Evolutionary conservation across 2,888 invertebrate genomes (phyloP).

Genomic region (Pristionchus arcanus): DNA sequence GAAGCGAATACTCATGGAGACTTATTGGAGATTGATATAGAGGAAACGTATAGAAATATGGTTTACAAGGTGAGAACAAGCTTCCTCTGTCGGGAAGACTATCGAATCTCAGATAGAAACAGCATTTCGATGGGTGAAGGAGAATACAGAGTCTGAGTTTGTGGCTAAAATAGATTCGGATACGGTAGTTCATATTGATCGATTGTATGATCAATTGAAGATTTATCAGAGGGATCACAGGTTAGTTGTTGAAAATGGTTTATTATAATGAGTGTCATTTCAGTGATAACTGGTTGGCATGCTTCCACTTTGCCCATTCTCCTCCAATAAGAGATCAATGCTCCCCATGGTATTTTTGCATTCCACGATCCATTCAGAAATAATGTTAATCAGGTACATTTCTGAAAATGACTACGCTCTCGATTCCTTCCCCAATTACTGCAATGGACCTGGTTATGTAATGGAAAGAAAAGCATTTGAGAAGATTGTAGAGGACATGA

Average conservation of each 20-base stretch:
- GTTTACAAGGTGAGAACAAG: neutral
- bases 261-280: neutral
- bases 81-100: neutral
- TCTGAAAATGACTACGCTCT: neutral
- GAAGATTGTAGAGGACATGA: constrained; percentile 29
- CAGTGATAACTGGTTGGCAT: constrained; percentile 36
- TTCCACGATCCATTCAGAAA: neutral
- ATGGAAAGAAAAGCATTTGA: constrained; percentile 34
- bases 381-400: neutral
- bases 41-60: constrained; percentile 22
- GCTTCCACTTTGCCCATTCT: constrained; percentile 21
- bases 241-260: neutral
- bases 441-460: constrained; percentile 46
- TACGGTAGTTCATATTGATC: constrained; percentile 41
- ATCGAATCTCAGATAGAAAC: neutral
- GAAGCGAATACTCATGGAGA: neutral
- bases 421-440: constrained; percentile 33
- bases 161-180: constrained; percentile 36
- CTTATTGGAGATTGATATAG: constrained; percentile 6
- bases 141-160: neutral
- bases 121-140: constrained; percentile 5
- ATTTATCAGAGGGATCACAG: neutral
- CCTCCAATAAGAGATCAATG: constrained; percentile 44
- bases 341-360: constrained; percentile 10
- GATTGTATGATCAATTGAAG: constrained; percentile 21